Evolutionary conservation across 1,140 invertebrate species (phyloP).

Genomic region (Drosophila gunungcola): DNA sequence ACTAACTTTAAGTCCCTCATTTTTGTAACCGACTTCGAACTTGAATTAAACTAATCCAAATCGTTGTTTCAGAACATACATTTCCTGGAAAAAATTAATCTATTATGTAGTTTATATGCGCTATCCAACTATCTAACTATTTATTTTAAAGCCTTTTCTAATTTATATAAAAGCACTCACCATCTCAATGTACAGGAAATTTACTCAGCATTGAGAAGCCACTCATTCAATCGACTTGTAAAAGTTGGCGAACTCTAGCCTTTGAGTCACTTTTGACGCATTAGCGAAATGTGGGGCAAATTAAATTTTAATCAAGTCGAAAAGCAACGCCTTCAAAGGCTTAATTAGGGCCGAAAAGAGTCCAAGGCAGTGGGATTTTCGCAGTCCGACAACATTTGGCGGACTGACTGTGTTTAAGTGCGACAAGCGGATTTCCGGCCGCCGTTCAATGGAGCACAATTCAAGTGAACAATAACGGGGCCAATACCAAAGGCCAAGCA

Average conservation of each 20-base stretch:
- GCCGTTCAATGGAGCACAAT: constrained; percentile 55
- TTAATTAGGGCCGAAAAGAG: constrained; percentile 55
- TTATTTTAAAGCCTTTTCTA: too few species aligned
- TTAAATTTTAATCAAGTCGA: constrained; percentile 64
- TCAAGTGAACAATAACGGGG: constrained; percentile 51
- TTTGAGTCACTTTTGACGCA: constrained; percentile 9
- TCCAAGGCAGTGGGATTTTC: constrained; percentile 35
- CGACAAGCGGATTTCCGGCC: constrained; percentile 73
- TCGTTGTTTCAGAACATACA: too few species aligned
- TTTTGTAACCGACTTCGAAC: too few species aligned
- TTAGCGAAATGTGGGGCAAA: constrained; percentile 52
- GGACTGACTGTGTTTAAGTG: constrained; percentile 59
- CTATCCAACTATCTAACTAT: too few species aligned
- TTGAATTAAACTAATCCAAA: too few species aligned
- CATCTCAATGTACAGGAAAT: constrained; percentile 8
- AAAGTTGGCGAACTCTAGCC: constrained; percentile 1
- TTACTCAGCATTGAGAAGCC: not conserved
- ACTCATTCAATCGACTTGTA: constrained; percentile 11
- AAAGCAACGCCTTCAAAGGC: constrained; percentile 38
- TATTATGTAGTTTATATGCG: too few species aligned
- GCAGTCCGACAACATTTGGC: constrained; percentile 26
- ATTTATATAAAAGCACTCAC: not conserved
- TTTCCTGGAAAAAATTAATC: too few species aligned
- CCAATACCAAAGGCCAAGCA: constrained; percentile 18
- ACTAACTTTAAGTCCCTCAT: too few species aligned